Percentiles rank a stretch among this genome's conserved stretches.
Conservation (phyloP, 2,113 vertebrate genomes). For the Willisornis vidua region DNA sequence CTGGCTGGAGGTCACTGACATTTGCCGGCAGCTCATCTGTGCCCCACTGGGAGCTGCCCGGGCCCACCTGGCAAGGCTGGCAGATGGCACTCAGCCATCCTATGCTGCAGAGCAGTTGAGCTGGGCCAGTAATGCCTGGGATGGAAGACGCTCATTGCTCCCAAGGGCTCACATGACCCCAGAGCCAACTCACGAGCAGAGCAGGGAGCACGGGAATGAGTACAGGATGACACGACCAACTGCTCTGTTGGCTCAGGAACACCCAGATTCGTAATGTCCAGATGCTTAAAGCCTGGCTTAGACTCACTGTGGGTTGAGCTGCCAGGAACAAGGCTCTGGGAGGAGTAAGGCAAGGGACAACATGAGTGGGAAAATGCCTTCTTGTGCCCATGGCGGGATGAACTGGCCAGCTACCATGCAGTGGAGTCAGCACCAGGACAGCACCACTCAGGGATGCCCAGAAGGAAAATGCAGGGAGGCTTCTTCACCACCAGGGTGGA, state of each 20-base stretch:
- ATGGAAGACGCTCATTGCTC: not conserved
- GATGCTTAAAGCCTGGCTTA: not conserved
- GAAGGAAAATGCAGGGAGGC: not conserved
- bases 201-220: not conserved
- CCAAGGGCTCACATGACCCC: rapidly evolving
- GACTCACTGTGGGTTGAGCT: not conserved
- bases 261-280: rapidly evolving
- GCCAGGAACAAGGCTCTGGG: rapidly evolving
- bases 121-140: not conserved
- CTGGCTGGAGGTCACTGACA: not conserved
- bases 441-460: rapidly evolving
- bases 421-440: not conserved
- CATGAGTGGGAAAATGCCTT: rapidly evolving
- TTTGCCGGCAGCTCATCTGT: rapidly evolving
- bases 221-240: not conserved
- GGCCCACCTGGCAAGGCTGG: not conserved
- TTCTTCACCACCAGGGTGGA: not conserved
- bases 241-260: not conserved
- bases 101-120: not conserved
- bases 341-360: rapidly evolving
- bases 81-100: not conserved
- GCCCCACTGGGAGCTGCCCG: not conserved
- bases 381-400: rapidly evolving
- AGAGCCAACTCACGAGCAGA: not conserved
- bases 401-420: rapidly evolving